Evolutionary conservation across 2,888 invertebrate species (phyloP), one percentile per base, ranked within the genome.

Genomic region (Acronicta alni): DNA sequence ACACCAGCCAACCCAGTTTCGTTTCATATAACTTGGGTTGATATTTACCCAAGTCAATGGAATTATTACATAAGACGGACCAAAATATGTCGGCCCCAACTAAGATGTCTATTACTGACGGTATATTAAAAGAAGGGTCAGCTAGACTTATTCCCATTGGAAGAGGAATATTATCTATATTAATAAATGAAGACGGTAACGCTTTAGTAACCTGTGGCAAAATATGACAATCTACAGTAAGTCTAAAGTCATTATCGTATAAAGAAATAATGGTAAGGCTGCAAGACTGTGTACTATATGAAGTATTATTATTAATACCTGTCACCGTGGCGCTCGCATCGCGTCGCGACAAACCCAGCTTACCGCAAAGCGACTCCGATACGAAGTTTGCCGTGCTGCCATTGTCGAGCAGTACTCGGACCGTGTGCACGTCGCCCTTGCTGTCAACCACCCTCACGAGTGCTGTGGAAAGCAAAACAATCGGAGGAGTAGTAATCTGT

Each of bases 341-440:
- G 12, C 26, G n/a, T 26, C 44, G 23, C 8, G 44, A 30, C 44
- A 44, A 44, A 9, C 44, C 15, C 26, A 44, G 44, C 44, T 44
- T 44, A 26, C 26, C 15, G 15, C 44, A 30, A 3, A 44, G 26
- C 3, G n/a, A 26, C 15, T 44, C 26, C 14, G 44, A 12, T 3
- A 44, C 26, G 15, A 44, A 44, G 15, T 44, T 44, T 1, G 44
- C 44, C 3, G 44, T 16, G 12, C 44, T 44, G n/a, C 44, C 44
- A 10, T 44, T 44, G 15, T 44, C 44, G 5, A 44, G 44, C 12
- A 44, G 30, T 2, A 44, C 26, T 3, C 44, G 0, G 26, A 12
- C 44, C 0, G 7, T 8, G 15, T 7, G 10, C 15, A 1, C 7
- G 15, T 16, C 26, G 12, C 44, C 44, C 3, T n/a, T 0, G 30